Evolutionary conservation across 1,140 invertebrate species (phyloP), one percentile per base, ranked within the genome.

Genomic region (Drosophila pallidifrons): DNA sequence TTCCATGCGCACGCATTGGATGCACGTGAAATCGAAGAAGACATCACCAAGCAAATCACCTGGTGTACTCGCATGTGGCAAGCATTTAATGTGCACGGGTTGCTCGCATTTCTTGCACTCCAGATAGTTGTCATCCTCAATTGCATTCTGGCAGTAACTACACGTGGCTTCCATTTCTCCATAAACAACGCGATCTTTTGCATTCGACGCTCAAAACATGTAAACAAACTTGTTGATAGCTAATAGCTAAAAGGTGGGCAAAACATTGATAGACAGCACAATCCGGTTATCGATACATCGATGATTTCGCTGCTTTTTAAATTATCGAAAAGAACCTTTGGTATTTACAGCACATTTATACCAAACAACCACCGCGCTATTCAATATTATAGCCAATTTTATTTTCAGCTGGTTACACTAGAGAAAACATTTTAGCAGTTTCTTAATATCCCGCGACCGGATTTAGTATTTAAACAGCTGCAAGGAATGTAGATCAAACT

Each of bases 11-110:
- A 85, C 80, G 38, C 96, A 97, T 47, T 94, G 93, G 32, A 92
- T 81, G 83, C 96, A 97, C 43, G 93, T 94, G 45, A 96, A 95
- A 41, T 94, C 93, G 69, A 96, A 97, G 90, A 97, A 97, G 7
- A 96, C 94, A 93, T 97, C 96, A 20, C 96, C 96, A 1, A 94
- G 82, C 13, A 97, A 93, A 60, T 95, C 94, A 0, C 95, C 95
- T 0, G 96, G 96, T 5, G 95, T 94, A 15, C 94, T 94, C 8
- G 94, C 94, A 35, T 94, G 92, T 69, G 93, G 93, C 32, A 96
- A 91, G 83, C 96, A 96, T 13, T 92, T 92, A 11, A 95, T 83
- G 82, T 96, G 96, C 32, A 96, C 94, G 74, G 93, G 93, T 73
- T 79, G 76, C 1, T 91, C 80, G 79, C 96, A 96, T 46, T 89